Percentiles rank a stretch among this genome's conserved stretches.
phyloP scores from a whole-genome alignment of 1,140 invertebrate genomes.

The Odontomachus brunneus region DNA sequence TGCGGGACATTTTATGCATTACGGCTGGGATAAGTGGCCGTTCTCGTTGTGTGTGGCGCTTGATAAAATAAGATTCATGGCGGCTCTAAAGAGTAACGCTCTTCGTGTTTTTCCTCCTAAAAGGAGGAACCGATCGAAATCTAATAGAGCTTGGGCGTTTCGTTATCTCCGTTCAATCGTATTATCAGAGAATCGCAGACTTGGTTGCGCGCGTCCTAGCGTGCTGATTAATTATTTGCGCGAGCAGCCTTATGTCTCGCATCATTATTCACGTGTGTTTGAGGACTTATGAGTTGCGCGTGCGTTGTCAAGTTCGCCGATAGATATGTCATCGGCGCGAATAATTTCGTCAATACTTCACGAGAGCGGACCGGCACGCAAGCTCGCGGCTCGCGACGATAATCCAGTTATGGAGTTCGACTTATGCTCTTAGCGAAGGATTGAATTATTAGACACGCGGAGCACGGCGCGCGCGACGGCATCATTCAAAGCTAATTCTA shows the following conservation, averaged over 20 bases:
- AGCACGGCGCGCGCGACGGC: not conserved
- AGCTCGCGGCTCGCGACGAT: not conserved
- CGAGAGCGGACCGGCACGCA: not conserved
- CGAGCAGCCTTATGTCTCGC: slow-evolving; percentile 3
- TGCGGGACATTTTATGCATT: slow-evolving; percentile 13
- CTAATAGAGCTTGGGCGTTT: no score
- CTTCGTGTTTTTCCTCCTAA: not conserved
- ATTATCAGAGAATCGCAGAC: not conserved
- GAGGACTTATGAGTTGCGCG: not conserved
- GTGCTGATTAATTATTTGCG: slow-evolving; percentile 22
- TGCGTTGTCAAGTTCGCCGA: not conserved
- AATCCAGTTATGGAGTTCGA: slow-evolving; percentile 29
- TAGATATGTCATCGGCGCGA: slow-evolving; percentile 14
- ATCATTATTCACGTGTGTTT: slow-evolving; percentile 23
- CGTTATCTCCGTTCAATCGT: not conserved
- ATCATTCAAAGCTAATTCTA: slow-evolving; percentile 24
- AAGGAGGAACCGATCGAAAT: not conserved
- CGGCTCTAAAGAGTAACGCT: not conserved
- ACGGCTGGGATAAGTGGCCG: not conserved
- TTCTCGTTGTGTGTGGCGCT: not conserved
- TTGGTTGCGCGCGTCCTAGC: not conserved
- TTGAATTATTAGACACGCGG: slow-evolving; percentile 33
- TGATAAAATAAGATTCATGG: slow-evolving; percentile 17
- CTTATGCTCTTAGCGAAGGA: not conserved
- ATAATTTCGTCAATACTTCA: slow-evolving; percentile 43